Evolutionary conservation across 2,113 vertebrate species (phyloP), one percentile per base, ranked within the genome.

Genomic region (Choloepus hoffmanni): DNA sequence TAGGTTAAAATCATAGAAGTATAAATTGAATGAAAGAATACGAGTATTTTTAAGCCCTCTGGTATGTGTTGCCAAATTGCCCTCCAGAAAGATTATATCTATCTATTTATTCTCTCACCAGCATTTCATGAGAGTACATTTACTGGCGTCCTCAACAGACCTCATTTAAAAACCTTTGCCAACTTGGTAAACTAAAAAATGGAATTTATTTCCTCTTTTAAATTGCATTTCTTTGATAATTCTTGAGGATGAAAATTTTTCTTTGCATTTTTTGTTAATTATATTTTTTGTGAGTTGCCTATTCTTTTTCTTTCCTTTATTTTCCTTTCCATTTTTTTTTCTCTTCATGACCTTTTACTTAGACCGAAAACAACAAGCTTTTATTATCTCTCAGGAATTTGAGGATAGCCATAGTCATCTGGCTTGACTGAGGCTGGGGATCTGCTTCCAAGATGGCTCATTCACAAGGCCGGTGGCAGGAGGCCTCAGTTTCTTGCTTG

Each of bases 181-280:
- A 84, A n/a, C 24, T 94, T 93, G 53, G 12, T 74, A 85, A 86
- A 43, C 76, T 84, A 81, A 76, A 72, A 84, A 65, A 53, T 5
- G 19, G 26, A 70, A 23, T 94, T 84, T 79, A 58, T 58, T 94
- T 97, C 48, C 21, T 82, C 65, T 83, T 78, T 73, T 76, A 81
- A 84, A 82, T 73, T 92, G 21, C 9, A 30, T 93, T 96, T 94
- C 14, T 58, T 81, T 81, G 33, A n/a, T 81, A 73, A 58, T 43
- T 72, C 45, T 50, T 55, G 58, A 89, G 16, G 16, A 58, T 65
- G n/a, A 86, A 45, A 43, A 81, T 84, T 81, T 94, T 92, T 76
- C 53, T 92, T 53, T 62, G n/a, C 62, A 12, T 26, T 33, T 94
- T 76, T 70, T 70, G 3, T 7, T 65, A 70, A 74, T 40, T 77